Percentiles rank a stretch among this genome's conserved stretches.
phyloP scores from a whole-genome alignment of 2,113 vertebrate genomes.

The Entomyzon cyanotis region DNA sequence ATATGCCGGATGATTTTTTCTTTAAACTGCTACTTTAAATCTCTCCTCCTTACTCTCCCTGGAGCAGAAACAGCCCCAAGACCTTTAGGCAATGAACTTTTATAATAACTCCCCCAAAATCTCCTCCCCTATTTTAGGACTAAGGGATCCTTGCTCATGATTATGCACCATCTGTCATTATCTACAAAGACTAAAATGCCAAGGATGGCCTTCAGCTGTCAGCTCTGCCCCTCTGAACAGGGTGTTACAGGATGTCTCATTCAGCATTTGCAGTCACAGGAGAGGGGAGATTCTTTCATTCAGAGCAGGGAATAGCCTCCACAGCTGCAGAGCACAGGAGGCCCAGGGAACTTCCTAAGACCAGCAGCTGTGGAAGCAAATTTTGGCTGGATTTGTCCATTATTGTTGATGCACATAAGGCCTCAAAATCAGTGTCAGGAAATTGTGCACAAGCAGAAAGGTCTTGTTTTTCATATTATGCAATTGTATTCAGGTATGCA shows the following conservation, averaged over 20 bases:
- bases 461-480: neutral
- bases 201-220: constrained; percentile 1
- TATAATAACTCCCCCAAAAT: neutral
- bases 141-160: neutral
- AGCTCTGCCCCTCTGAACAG: constrained; percentile 5
- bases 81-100: neutral
- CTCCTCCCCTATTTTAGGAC: neutral
- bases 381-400: constrained; percentile 47
- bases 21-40: neutral
- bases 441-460: neutral
- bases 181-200: constrained; percentile 11
- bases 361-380: constrained; percentile 59
- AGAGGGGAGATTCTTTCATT: neutral
- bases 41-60: neutral
- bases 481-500: neutral
- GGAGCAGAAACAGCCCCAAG: neutral
- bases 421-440: constrained; percentile 10
- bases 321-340: constrained; percentile 61
- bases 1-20: neutral
- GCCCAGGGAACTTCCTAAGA: constrained; percentile 43
- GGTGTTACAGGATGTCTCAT: constrained; percentile 49
- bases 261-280: constrained; percentile 42
- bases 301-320: constrained; percentile 36
- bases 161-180: neutral
- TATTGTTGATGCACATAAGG: constrained; percentile 12